Evolutionary conservation across 2,888 invertebrate species (phyloP), one percentile per base, ranked within the genome.

Genomic region (Nesidiocoris tenuis): DNA sequence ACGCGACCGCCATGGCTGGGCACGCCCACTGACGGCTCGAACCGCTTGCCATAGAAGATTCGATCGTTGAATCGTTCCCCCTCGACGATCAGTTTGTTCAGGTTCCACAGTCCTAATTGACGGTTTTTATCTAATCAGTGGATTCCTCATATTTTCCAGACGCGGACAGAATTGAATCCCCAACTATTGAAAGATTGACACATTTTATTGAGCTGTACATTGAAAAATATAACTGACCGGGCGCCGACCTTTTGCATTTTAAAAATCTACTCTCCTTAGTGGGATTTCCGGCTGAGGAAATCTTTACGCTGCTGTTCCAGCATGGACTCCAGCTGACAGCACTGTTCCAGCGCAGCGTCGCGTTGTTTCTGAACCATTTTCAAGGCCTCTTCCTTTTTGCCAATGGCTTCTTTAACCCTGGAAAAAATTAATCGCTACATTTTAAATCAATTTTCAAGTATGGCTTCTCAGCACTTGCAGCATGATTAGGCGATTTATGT

Each of bases 391-490:
- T 94, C 92, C 82, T 94, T 94, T 77, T 91, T 89, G 0, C 90
- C 89, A 19, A 94, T 89, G 0, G 93, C 91, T 76, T 92, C 88
- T 83, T 92, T 93, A 17, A 94, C 92, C 81, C 93, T 92, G 81
- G 54, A 2, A 76, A 55, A 77, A 25, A 7, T 21, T 57, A 18
- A 39, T 39, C n/a, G n/a, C n/a, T n/a, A n/a, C n/a, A n/a, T n/a
- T 55, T 19, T 61, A 71, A 63, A 25, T 65, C 61, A 77, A 61
- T 19, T 78, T 54, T 67, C 24, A 67, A 16, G 59, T n/a, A n/a
- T n/a, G n/a, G n/a, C n/a, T n/a, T n/a, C n/a, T n/a, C n/a, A n/a
- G n/a, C n/a, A n/a, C n/a, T n/a, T n/a, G n/a, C n/a, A n/a, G n/a
- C n/a, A n/a, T n/a, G n/a, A n/a, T n/a, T n/a, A n/a, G n/a, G n/a